Evolutionary conservation across 2,888 invertebrate species (phyloP), one percentile per base, ranked within the genome.

Genomic region (Sepiola atlantica): DNA sequence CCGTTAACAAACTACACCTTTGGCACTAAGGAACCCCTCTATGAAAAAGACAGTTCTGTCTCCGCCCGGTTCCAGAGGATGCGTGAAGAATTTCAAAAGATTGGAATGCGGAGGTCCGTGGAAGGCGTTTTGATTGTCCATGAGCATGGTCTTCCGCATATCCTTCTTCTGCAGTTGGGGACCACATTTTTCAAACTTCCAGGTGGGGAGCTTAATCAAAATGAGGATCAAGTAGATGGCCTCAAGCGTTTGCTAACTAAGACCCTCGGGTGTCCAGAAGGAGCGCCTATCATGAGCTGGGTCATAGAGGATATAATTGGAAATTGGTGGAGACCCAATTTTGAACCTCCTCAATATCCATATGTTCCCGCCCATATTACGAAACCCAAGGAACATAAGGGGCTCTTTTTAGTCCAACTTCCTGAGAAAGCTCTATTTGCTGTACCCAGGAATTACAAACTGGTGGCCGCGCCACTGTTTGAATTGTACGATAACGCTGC

Each of bases 301-400:
- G 98, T 99, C 28, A 98, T 99, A 95, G 99, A 99, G 97, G 99
- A 99, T 97, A 98, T 98, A 28, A 98, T 99, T 96, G 99, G 99
- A n/a, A 99, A 99, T 97, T 99, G 99, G 99, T 99, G 99, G 99
- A 98, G 99, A 95, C 99, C 99, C 0, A 99, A 99, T 98, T 99
- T 99, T 97, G 99, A 99, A 97, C 99, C 99, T 35, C 99, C 99
- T 0, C 99, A 99, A 97, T 45, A 45, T 45, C 45, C 45, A 4
- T 45, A 45, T 45, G 45, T 45, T 8, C 45, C 45, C 45, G 45
- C 45, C 45, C 45, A 45, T 45, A 45, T 45, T 8, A 45, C 45
- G 8, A 45, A 45, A 45, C 45, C 45, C 2, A 45, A 45, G 45
- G 45, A 45, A 45, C 45, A 45, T 45, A 45, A 45, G 8, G 45